phyloP scores from a whole-genome alignment of 2,888 invertebrate genomes.

The Chrysotoxum bicinctum region DNA sequence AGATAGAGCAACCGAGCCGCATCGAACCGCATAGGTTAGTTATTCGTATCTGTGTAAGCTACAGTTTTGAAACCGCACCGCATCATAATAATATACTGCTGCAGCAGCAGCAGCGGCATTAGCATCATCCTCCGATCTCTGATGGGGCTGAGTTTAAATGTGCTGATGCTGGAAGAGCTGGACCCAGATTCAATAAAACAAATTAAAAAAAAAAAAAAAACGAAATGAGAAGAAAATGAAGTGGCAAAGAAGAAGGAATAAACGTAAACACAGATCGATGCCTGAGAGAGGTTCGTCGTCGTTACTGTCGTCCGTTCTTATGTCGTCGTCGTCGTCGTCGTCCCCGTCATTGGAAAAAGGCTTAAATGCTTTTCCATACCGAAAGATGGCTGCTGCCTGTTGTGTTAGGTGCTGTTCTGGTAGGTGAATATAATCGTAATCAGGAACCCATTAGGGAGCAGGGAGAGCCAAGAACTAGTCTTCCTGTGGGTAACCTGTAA shows the following conservation, averaged over 20 bases:
- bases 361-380: conserved; percentile 59
- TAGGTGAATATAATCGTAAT: conserved; percentile 71
- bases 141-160: background rate
- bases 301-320: conserved; percentile 13
- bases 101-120: conserved; percentile 25
- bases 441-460: conserved; percentile 64
- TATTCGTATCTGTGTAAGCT: conserved; percentile 11
- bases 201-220: conserved; percentile 32
- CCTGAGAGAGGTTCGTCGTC: conserved; percentile 48
- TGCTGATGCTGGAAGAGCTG: conserved; percentile 41
- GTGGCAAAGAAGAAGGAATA: conserved; percentile 71
- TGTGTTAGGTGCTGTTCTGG: conserved; percentile 69
- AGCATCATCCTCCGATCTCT: conserved; percentile 43
- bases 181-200: conserved; percentile 65
- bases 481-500: conserved; percentile 52
- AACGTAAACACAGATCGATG: conserved; percentile 71
- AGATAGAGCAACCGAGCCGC: conserved; percentile 42
- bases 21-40: conserved; percentile 29
- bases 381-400: conserved; percentile 70
- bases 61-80: conserved; percentile 34
- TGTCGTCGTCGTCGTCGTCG: background rate
- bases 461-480: conserved; percentile 62
- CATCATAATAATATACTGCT: conserved; percentile 21
- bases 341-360: conserved; percentile 53
- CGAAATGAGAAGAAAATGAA: conserved; percentile 56